Evolutionary conservation across 2,113 vertebrate genomes (phyloP).

Genomic region (Prietella phreatophila): DNA sequence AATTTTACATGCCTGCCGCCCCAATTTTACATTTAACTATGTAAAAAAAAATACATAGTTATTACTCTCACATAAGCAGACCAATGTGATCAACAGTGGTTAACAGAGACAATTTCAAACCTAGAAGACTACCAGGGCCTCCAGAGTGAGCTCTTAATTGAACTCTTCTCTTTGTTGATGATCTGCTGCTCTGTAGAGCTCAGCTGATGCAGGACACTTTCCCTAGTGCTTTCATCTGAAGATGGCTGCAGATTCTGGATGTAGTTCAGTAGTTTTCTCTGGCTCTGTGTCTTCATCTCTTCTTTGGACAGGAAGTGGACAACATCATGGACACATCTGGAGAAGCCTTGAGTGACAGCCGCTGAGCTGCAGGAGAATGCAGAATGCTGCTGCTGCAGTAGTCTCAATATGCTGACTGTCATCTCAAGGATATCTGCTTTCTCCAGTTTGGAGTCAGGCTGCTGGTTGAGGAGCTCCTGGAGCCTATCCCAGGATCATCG

Average conservation of each 20-base stretch:
- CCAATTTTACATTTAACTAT: no score
- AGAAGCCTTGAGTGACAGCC: slow-evolving; percentile 50
- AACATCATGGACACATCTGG: slow-evolving; percentile 59
- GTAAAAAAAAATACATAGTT: not conserved
- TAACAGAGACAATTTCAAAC: not conserved
- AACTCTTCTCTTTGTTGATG: slow-evolving; percentile 57
- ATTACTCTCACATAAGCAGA: not conserved
- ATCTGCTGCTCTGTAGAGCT: slow-evolving; percentile 41
- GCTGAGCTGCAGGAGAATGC: slow-evolving; percentile 11
- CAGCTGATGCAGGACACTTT: slow-evolving; percentile 45
- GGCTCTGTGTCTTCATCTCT: slow-evolving; percentile 45
- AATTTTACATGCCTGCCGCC: not conserved
- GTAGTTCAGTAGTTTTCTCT: slow-evolving; percentile 55
- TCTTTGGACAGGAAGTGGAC: slow-evolving; percentile 61
- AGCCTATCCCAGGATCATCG: no score
- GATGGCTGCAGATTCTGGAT: slow-evolving; percentile 54
- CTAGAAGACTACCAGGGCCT: slow-evolving; percentile 51
- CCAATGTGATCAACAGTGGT: slow-evolving; percentile 18
- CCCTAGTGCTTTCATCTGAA: slow-evolving; percentile 44
- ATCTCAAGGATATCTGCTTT: slow-evolving; percentile 54
- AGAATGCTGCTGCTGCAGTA: slow-evolving; percentile 43
- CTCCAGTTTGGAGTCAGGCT: slow-evolving; percentile 68
- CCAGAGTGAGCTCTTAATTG: slow-evolving; percentile 13
- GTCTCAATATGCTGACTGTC: slow-evolving; percentile 54
- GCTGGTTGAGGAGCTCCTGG: slow-evolving; percentile 63